Evolutionary conservation across 2,113 vertebrate genomes (phyloP), one percentile per base, ranked within the genome.

Genomic region (Balaenoptera acutorostrata): DNA sequence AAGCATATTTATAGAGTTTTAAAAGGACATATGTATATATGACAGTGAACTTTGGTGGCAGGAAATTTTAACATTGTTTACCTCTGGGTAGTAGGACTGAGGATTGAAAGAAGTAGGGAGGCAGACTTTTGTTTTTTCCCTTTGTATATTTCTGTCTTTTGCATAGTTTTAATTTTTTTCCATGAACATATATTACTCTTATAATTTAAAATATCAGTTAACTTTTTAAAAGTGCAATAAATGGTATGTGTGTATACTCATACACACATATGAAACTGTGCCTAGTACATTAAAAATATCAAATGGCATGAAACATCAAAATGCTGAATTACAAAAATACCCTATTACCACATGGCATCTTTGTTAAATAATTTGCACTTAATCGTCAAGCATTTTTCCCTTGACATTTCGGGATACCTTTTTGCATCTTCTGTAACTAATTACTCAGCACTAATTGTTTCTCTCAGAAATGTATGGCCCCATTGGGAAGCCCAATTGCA

Each of bases 381-480:
- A 98, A 98, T 98, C 98, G 94, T 97, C 97, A 80, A 83, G 31
- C 44, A 72, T 64, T 98, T 98, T 98, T 97, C 96, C 81, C 78
- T 91, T 97, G 95, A 96, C 97, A 98, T 98, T 98, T 98, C 97
- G 96, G 95, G 92, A 97, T 98, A 97, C 93, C 89, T 97, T 98
- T 98, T 98, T 97, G 96, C 87, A 97, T 97, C 96, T 98, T 98
- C 96, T 98, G 96, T 97, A 98, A 98, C 98, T 98, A 98, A 98
- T 98, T 61, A 98, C 85, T 98, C 95, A 96, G 96, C 93, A 66
- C 97, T 98, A 98, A 98, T 98, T 98, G 94, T 98, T 98, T 98
- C 96, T 97, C 90, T 96, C 71, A 92, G 97, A 95, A 94, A 98
- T 95, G 97, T 96, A 98, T 93, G 96, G 93, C 94, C 96, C 98